Evolutionary conservation across 2,888 invertebrate genomes (phyloP).

Genomic region (Macaria notata): DNA sequence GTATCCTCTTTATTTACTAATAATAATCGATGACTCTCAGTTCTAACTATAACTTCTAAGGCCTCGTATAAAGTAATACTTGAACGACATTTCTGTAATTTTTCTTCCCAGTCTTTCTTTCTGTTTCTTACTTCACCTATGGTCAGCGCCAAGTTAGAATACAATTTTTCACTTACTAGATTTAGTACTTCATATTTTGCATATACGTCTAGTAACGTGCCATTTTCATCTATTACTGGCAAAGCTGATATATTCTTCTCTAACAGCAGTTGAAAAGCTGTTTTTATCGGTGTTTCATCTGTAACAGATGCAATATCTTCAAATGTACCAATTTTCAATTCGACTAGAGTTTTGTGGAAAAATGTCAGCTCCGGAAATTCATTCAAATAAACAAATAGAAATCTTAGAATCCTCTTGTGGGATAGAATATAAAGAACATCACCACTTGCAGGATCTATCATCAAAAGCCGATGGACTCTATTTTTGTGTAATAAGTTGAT

Average conservation of each 20-base stretch:
- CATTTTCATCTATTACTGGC: constrained; percentile 69
- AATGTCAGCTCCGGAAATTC: constrained; percentile 77
- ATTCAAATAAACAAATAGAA: constrained; percentile 75
- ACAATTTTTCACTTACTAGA: constrained; percentile 95
- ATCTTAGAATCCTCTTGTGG: constrained; percentile 74
- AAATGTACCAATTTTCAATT: constrained; percentile 74
- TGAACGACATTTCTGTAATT: constrained; percentile 93
- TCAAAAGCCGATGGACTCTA: constrained; percentile 70
- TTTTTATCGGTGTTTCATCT: constrained; percentile 67
- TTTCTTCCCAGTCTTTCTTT: constrained; percentile 95
- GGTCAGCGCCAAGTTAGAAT: constrained; percentile 93
- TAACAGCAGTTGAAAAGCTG: constrained; percentile 69
- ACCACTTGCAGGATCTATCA: constrained; percentile 68
- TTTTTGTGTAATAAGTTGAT: constrained; percentile 71
- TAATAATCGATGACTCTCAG: constrained; percentile 87
- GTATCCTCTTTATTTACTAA: constrained; percentile 77
- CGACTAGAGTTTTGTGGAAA: constrained; percentile 69
- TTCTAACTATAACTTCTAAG: constrained; percentile 95
- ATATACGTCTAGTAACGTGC: constrained; percentile 70
- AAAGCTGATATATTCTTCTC: constrained; percentile 76
- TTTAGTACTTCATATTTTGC: constrained; percentile 84
- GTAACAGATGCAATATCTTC: constrained; percentile 69
- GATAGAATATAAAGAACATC: constrained; percentile 75
- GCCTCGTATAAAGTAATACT: constrained; percentile 92
- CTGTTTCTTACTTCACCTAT: constrained; percentile 93